Evolutionary conservation across 92 coral and sea anemone species (phyloP), one percentile per base, ranked within the genome.

Genomic region (Porites lobata): DNA sequence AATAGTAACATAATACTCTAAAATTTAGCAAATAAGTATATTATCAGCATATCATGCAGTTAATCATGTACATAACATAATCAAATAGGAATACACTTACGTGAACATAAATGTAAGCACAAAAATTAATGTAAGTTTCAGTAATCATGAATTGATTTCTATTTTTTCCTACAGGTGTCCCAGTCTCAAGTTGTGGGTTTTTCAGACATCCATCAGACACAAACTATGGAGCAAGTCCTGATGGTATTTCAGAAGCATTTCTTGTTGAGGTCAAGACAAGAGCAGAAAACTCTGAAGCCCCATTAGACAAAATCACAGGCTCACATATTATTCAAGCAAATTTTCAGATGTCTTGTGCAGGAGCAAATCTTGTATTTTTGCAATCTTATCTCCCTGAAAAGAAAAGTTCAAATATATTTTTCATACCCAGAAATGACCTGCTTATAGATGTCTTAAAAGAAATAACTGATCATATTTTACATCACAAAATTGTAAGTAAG

Each of bases 341-440:
- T 53, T 89, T 89, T 13, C 86, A 84, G 53, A 84, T 89, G 81
- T 12, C 11, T 14, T 84, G 86, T 19, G 84, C 72, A 4, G 78
- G 77, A 1, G 88, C 73, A 7, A 64, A 76, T 22, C 75, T 83
- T 2, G 83, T 84, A 57, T 89, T 89, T 69, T 51, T 88, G 2
- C 88, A 82, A 14, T 89, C 92, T 17, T 83, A 89, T 69, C 22
- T 78, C 6, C 92, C 90, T 50, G 92, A 90, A 61, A 90, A 80
- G 64, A 72, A 90, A 17, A 38, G 54, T 26, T 80, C 90, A 11
- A 24, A 74, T 38, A 29, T 86, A 32, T 90, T 79, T 20, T 83
- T 56, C 58, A 29, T 82, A 8, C 54, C 15, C 2, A 77, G 91
- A 91, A 91, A 77, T 87, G 85, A 91, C 72, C 70, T 86, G 2